Base-by-base conservation (phyloP, 2,797 vertebrate genomes). In the Paedocypris micromegethes region DNA sequence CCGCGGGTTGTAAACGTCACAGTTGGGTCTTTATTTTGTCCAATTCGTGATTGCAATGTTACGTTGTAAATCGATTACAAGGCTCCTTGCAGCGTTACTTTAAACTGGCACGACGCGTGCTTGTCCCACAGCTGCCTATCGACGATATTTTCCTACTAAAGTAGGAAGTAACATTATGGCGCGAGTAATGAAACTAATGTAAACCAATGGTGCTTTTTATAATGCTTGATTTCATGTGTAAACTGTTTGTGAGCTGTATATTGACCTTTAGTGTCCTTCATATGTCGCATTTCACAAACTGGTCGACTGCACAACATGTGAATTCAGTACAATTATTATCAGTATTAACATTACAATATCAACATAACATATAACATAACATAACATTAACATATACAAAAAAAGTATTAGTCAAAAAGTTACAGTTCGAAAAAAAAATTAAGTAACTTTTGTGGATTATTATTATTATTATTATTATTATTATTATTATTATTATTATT, bases 221-320 rank as follows among this genome's bases (percentile, higher is more conserved):
- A 58, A 53, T 39, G 53, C 69, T 5, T 39, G 44, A 47, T 52
- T 68, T 68, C 23, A 23, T 56, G 38, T 61, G n/a, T 38, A 5
- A 61, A 59, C 65, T 5, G 64, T 47, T 23, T 2, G 45, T 48
- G 53, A 80, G 74, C 23, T 23, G 77, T 82, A 70, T 78, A 55
- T 51, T 89, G 85, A 88, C 88, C 88, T 86, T 70, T 70, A 53
- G 77, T 75, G 85, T 83, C 87, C 86, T 90, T 88, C 84, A 79
- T 8, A 68, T 75, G 75, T 72, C 46, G 82, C 81, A 79, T 76
- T 52, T 68, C 50, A 23, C 51, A 8, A 47, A 50, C 4, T 23
- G 40, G 39, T 49, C 7, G 45, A 45, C 6, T 38, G 53, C 3
- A 59, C 41, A 40, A 4, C 52, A 9, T 43, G 39, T 42, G 39